A percentile compares a stretch with the other conserved stretches of the same genome.
These are phyloP conservation scores for Empidonax traillii DNA, from an alignment of 2,113 vertebrate species.

Conservation along the genomic window DNA sequence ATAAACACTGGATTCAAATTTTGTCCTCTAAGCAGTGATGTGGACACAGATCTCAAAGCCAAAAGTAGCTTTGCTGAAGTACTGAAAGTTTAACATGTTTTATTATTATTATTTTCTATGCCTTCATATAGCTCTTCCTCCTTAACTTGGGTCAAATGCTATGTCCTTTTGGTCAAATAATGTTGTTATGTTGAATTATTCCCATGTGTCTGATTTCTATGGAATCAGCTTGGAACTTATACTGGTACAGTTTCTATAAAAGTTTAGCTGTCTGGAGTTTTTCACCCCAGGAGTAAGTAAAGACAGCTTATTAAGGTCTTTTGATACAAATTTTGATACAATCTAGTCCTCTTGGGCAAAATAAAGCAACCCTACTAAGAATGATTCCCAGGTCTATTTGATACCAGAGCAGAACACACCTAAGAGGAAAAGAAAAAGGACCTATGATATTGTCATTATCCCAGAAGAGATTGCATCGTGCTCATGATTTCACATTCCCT, in stretches of 20 bases:
- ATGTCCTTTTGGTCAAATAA: neutral
- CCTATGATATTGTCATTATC: neutral
- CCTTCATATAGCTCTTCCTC: neutral
- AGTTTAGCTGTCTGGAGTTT: neutral
- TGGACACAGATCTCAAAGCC: neutral
- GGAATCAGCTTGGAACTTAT: neutral
- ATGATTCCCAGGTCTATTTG: neutral
- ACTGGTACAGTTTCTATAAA: neutral
- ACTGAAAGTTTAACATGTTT: neutral
- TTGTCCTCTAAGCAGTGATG: neutral
- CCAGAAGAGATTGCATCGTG: neutral
- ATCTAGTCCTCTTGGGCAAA: neutral
- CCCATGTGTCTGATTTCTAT: neutral
- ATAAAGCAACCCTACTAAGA: neutral
- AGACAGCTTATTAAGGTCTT: neutral
- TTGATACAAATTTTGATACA: neutral
- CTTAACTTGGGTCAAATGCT: neutral
- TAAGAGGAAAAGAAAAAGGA: neutral
- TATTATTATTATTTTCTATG: neutral
- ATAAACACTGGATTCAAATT: neutral
- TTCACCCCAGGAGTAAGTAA: neutral
- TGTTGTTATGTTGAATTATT: neutral
- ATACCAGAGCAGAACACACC: neutral
- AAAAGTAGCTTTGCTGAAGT: neutral
- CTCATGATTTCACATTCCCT: neutral